phyloP scores from a whole-genome alignment of 2,797 vertebrate species.

The Lepilemur septentrionalis region DNA sequence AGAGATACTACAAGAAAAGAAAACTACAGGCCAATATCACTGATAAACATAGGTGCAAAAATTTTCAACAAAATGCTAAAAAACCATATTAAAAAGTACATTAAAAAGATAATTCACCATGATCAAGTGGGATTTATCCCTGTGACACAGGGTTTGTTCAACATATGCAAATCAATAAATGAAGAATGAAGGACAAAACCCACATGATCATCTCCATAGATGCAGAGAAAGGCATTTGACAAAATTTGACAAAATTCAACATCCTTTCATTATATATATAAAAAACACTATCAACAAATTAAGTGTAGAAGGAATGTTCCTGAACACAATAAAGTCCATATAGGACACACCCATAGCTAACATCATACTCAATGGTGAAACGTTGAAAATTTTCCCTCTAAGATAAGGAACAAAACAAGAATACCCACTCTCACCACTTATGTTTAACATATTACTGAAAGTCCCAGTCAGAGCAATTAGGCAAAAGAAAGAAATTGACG shows the following conservation, averaged over 20 bases:
- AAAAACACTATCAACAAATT: not conserved
- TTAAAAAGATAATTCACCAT: not conserved
- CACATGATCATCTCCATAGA: not conserved
- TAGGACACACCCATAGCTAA: not conserved
- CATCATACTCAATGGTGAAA: not conserved
- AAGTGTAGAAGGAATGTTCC: not conserved
- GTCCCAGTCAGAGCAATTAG: not conserved
- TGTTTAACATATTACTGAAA: not conserved
- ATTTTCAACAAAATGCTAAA: not conserved
- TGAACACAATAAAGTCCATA: not conserved
- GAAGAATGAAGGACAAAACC: not conserved
- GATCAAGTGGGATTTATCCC: not conserved
- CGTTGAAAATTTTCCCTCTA: not conserved
- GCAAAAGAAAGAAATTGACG: not conserved
- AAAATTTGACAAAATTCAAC: not conserved
- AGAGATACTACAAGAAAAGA: not conserved
- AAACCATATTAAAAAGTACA: not conserved
- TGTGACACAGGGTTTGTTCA: not conserved
- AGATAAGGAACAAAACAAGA: not conserved
- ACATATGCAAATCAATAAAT: not conserved
- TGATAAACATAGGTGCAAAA: not conserved
- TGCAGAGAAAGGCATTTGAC: not conserved
- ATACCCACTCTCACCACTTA: not conserved
- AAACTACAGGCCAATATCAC: not conserved
- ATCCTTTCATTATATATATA: not conserved